Conservation (phyloP, 2,888 invertebrate genomes). For the Coenonympha glycerion region DNA sequence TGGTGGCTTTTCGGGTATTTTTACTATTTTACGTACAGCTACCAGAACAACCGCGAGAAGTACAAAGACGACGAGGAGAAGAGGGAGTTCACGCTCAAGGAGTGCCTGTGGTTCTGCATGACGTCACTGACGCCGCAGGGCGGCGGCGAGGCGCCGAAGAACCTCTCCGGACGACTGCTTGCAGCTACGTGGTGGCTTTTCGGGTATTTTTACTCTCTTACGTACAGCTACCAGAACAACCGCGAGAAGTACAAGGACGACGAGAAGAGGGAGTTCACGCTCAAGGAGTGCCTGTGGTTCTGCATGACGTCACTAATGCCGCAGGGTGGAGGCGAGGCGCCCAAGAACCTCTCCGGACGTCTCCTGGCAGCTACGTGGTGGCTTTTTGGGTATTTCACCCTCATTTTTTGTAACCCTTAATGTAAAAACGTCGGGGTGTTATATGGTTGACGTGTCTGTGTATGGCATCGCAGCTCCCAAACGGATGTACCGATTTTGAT, state of each 20-base stretch:
- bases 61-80: conserved; percentile 96
- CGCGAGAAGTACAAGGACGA: conserved; percentile 93
- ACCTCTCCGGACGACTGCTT: conserved; percentile 93
- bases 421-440: too few species aligned
- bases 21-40: not conserved
- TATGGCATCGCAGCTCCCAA: too few species aligned
- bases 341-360: conserved; percentile 95
- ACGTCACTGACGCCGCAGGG: conserved; percentile 97
- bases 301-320: conserved; percentile 99
- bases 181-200: conserved; percentile 99
- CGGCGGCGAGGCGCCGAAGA: conserved; percentile 97
- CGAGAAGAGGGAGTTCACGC: conserved; percentile 93
- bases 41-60: conserved; percentile 92
- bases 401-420: too few species aligned
- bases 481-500: too few species aligned
- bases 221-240: conserved; percentile 81
- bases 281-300: conserved; percentile 99
- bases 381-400: conserved; percentile 92
- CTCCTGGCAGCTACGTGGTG: conserved; percentile 99
- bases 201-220: conserved; percentile 72
- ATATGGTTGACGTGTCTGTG: too few species aligned
- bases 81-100: conserved; percentile 94
- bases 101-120: conserved; percentile 99
- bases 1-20: conserved; percentile 97
- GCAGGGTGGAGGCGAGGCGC: conserved; percentile 95